Evolutionary conservation across 1,140 invertebrate genomes (phyloP).

Genomic region (Drosophila kohkoa): DNA sequence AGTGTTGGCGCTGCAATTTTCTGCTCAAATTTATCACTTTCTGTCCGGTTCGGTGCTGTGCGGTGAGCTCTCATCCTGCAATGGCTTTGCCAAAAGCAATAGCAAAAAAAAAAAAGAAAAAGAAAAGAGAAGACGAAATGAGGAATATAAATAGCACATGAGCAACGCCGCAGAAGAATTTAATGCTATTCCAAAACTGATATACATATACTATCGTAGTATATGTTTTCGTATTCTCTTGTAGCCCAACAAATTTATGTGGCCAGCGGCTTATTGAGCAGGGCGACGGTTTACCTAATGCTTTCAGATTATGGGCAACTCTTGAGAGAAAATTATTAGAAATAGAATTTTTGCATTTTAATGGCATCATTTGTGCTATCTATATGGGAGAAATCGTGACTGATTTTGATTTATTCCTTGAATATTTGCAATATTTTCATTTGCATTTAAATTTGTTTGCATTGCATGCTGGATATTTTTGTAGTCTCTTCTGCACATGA

Average conservation of each 20-base stretch:
- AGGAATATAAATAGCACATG: conserved; percentile 35
- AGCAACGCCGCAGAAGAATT: conserved; percentile 6
- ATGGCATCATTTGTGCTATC: conserved; percentile 67
- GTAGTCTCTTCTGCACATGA: conserved; percentile 15
- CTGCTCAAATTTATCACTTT: conserved; percentile 49
- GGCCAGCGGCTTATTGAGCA: neutral
- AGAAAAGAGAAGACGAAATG: neutral
- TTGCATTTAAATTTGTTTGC: conserved; percentile 72
- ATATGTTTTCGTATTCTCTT: conserved; percentile 2
- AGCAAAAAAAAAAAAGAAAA: neutral
- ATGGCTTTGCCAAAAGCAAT: conserved; percentile 1
- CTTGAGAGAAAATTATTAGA: conserved; percentile 32
- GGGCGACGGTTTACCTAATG: conserved; percentile 3
- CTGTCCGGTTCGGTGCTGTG: neutral
- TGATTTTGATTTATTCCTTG: conserved; percentile 53
- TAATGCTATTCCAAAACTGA: conserved; percentile 9
- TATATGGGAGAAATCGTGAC: conserved; percentile 19
- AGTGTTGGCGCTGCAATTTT: conserved; percentile 46
- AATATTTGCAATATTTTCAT: conserved; percentile 56
- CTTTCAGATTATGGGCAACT: conserved; percentile 1
- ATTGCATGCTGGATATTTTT: conserved; percentile 24
- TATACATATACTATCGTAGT: neutral
- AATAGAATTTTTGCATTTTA: conserved; percentile 71
- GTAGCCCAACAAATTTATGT: conserved; percentile 8
- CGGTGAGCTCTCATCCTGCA: conserved; percentile 4